phyloP scores from a whole-genome alignment of 2,797 vertebrate genomes.

The Selene dorsalis region DNA sequence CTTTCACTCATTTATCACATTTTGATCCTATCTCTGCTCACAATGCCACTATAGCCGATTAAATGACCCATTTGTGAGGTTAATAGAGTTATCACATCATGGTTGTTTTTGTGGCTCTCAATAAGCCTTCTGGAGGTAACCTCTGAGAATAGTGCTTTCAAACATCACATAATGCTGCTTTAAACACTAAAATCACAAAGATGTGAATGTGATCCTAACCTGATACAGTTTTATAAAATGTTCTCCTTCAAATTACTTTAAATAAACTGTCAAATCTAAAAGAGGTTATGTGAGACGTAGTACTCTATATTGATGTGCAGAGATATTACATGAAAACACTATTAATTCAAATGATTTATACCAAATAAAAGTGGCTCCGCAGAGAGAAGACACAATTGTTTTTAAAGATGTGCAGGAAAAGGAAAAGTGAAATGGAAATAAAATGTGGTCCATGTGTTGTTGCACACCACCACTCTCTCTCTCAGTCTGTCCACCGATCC shows the following conservation, averaged over 20 bases:
- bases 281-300: not conserved
- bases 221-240: not conserved
- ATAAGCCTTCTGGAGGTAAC: not conserved
- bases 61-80: not conserved
- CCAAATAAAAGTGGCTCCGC: not conserved
- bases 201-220: not conserved
- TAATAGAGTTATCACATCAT: not conserved
- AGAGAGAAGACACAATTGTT: not conserved
- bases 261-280: not conserved
- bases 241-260: not conserved
- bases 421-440: slow-evolving; percentile 3
- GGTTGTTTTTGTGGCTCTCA: not conserved
- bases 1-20: not conserved
- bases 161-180: not conserved
- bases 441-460: not conserved
- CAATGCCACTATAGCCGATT: not conserved
- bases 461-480: not conserved
- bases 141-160: not conserved
- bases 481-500: slow-evolving; percentile 20
- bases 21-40: not conserved
- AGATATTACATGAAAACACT: not conserved
- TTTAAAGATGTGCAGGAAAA: not conserved
- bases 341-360: not conserved
- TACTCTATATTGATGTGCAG: not conserved
- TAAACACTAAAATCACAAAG: not conserved